Evolutionary conservation across 2,888 invertebrate species (phyloP), one percentile per base, ranked within the genome.

Genomic region (Atherix ibis): DNA sequence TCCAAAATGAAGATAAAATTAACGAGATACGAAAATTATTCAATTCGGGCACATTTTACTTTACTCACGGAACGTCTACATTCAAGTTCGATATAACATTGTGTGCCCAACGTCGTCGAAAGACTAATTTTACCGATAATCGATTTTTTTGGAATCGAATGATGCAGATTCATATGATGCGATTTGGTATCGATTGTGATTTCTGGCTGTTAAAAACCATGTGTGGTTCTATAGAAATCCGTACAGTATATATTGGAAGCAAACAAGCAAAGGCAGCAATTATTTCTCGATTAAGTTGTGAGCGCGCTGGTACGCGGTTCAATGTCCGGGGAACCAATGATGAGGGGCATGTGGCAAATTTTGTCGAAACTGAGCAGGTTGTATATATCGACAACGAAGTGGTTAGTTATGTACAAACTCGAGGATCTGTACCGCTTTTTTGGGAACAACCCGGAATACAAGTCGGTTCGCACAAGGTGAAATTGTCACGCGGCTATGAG

Each of bases 371-470:
- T 2, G 98, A 98, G 63, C 98, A 99, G 67, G 85, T 92, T 12
- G 82, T 91, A 47, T 84, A 78, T 53, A 70, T 88, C 48, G 95
- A 97, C 54, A 83, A 89, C 49, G 80, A 87, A 52, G 75, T 91
- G 4, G 73, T 84, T 5, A 92, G 92, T 5, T 87, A 82, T 53
- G 66, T 98, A 9, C 87, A 88, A 64, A 91, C 91, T 0, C 70
- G 97, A 47, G 98, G 98, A 0, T 95, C 95, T 0, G 92, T 98
- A 1, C 97, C 98, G 1, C 64, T 98, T 15, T 98, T 98, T 64
- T 98, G 97, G 94, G 97, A 98, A 56, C 98, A 98, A 55, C 94
- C 97, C 1, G 97, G 97, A 8, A 79, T 97, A 9, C 91, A 94
- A 66, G 95, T 98, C 24, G 98, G 98, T 8, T 94, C 97, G 1